Base-by-base conservation (phyloP, 2,888 invertebrate genomes). In the Carterocephalus palaemon region DNA sequence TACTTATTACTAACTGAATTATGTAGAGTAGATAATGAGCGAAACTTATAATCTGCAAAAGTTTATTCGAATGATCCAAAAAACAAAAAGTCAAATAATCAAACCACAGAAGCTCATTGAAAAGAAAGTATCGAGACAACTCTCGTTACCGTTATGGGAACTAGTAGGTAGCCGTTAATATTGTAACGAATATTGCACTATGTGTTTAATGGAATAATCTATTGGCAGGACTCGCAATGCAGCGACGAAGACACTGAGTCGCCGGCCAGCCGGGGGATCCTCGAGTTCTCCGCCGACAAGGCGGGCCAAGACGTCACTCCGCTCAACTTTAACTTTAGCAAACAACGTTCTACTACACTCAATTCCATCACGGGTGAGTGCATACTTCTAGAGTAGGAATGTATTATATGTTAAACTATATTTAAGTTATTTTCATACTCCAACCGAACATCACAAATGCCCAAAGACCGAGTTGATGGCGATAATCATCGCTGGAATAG, bases 231-330 rank as follows among this genome's bases (percentile, higher is more conserved):
- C 49, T 88, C 87, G 1, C 86, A 87, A 48, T 84, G 83, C 56
- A 87, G 86, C 39, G 87, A 87, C 45, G 87, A 88, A 34, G 88
- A 87, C 23, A 86, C 87, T 0, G 87, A 87, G 49, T 82, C 85
- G 0, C 85, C 87, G 1, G 74, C 78, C 1, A 92, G 92, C 43
- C 90, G 92, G 49, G 93, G 93, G 28, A 93, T 93, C 59, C 77
- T 96, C 40, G 95, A 96, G 75, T 95, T 96, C 76, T 92, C 93
- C 13, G 93, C 96, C 0, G 93, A 94, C 53, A 95, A 95, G 70
- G 95, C 95, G 0, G 95, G 95, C 0, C 92, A 92, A 64, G 95
- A 96, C 67, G 93, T 95, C 42, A 95, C 95, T 1, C 95, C 95
- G 0, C 89, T 95, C 53, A 95, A 95, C 75, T 90, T 94, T 58